Evolutionary conservation across 2,113 vertebrate genomes (phyloP).

Genomic region (Nycticorax nycticorax): DNA sequence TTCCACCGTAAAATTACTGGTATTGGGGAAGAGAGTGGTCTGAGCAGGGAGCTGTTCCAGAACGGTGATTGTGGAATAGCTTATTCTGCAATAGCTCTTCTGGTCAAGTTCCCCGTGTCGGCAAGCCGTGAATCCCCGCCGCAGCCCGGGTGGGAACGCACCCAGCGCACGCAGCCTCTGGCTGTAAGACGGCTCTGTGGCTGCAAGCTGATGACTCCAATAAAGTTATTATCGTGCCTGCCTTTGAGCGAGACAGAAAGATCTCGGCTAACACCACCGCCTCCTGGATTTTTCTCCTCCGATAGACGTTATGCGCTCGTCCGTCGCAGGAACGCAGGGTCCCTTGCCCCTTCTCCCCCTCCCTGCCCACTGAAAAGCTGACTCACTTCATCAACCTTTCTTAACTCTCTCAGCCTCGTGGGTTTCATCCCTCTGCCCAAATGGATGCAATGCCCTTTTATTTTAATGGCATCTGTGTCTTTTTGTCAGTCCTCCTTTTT

Average conservation of each 20-base stretch:
- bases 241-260: neutral
- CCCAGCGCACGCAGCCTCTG: neutral
- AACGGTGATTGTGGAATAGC: neutral
- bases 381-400: neutral
- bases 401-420: neutral
- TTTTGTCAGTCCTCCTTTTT: neutral
- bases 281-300: neutral
- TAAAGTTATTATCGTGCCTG: neutral
- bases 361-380: neutral
- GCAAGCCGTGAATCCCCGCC: neutral
- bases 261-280: neutral
- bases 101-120: neutral
- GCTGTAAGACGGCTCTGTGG: fast-evolving
- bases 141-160: neutral
- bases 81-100: neutral
- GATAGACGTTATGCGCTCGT: fast-evolving
- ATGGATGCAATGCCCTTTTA: neutral
- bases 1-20: neutral
- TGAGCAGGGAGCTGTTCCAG: neutral
- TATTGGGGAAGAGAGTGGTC: neutral
- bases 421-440: neutral
- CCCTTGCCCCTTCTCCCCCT: neutral
- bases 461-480: neutral
- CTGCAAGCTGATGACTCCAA: neutral
- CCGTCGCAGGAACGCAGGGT: fast-evolving